Base-by-base conservation (phyloP, 92 coral and sea anemone species). In the Phenganax marumi region DNA sequence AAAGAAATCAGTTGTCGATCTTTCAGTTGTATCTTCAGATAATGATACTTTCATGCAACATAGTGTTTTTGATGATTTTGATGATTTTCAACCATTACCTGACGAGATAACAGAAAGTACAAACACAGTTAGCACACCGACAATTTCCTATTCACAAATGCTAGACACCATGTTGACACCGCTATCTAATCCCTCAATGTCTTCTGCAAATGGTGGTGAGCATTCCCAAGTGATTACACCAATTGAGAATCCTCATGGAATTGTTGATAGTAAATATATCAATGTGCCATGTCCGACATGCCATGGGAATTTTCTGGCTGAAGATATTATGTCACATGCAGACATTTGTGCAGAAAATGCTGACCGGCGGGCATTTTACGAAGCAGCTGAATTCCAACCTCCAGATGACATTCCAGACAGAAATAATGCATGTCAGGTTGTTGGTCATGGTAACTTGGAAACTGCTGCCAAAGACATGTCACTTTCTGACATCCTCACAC, bases 401-500 rank as follows among this genome's bases (percentile, higher is more conserved):
- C 12, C 26, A 12, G 26, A 63, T 63, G 22, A 63, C 23, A 18
- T 12, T 12, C 25, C 16, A 0, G 26, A 23, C 63, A 56, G 63
- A 56, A 56, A 56, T 14, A 56, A 56, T 14, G 17, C 63, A 56
- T 14, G 17, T 19, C 21, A 19, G 21, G 17, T 14, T 19, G 47
- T 33, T 69, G 26, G 13, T 16, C 25, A 11, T 33, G 25, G 25
- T 65, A 16, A 10, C 0, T 24, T 51, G 11, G 8, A 17, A 19
- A 18, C 75, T 69, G 47, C 48, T 63, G 10, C 11, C 11, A 18
- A 69, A 19, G 75, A 24, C 9, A 19, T 9, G 19, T 8, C 50
- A 8, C 75, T 69, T 69, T 19, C 75, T 64, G 83, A 81, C 25
- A 62, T 86, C 52, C 60, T 86, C 43, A 65, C 50, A 25, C 89